Percentiles rank a stretch among this genome's conserved stretches.
These are phyloP conservation scores for Ariolimax columbianus DNA, from an alignment of 2,888 invertebrate species.

Conservation along the genomic window DNA sequence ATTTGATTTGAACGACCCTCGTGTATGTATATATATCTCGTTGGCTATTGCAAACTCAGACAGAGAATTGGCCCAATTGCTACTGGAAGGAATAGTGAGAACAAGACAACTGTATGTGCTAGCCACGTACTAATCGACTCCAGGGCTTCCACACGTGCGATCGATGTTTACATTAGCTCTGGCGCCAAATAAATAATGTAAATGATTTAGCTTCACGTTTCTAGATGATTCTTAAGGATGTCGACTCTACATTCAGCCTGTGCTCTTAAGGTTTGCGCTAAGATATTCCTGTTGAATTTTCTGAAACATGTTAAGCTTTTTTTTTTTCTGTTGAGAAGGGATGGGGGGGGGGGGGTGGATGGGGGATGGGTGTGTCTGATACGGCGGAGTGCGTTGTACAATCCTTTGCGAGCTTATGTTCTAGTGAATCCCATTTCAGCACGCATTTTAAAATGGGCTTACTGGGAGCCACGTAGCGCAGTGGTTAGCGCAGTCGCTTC, in stretches of 20 bases:
- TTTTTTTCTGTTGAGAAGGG: too few relatives aligned
- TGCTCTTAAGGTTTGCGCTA: not conserved
- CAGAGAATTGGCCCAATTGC: not conserved
- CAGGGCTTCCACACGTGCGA: not conserved
- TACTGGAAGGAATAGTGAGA: not conserved
- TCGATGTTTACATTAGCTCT: conserved; percentile 10
- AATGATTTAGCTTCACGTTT: not conserved
- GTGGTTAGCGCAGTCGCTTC: too few relatives aligned
- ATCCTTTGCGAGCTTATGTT: too few relatives aligned
- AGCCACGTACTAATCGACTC: not conserved
- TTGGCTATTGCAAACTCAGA: not conserved
- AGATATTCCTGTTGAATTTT: not conserved
- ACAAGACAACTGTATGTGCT: not conserved
- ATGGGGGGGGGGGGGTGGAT: too few relatives aligned
- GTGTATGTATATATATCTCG: too few relatives aligned
- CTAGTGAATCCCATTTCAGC: too few relatives aligned
- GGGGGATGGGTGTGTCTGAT: not conserved
- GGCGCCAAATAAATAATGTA: conserved; percentile 8
- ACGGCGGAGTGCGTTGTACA: too few relatives aligned
- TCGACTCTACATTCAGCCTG: not conserved
- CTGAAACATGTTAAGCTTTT: too few relatives aligned
- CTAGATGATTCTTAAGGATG: not conserved
- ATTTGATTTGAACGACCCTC: too few relatives aligned
- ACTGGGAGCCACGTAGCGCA: too few relatives aligned
- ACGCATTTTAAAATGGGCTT: too few relatives aligned